Evolutionary conservation across 2,888 invertebrate species (phyloP), one percentile per base, ranked within the genome.

Genomic region (Zygothrica quintamaculata): DNA sequence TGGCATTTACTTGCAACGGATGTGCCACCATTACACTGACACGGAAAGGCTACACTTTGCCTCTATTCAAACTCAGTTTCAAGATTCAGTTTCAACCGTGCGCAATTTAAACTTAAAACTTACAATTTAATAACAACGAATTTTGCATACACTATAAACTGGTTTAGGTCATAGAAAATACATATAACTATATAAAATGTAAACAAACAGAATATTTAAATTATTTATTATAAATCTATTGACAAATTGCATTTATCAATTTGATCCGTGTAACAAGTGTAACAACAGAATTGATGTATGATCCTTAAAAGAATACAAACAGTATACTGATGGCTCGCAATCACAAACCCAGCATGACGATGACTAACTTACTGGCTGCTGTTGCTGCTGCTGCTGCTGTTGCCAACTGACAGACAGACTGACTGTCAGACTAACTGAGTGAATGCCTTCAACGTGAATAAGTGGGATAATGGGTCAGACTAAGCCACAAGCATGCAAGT

Each of bases 1-100:
- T 84, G 85, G 82, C 82, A 86, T 81, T 81, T 86, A 86, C 80
- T 81, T 81, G 86, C 80, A 80, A 86, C 86, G 80, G 80, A 86
- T 80, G 80, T 86, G 68, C 80, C 77, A 80, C 86, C 80, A 81
- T 81, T 81, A 81, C 84, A 74, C 77, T 66, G 86, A 86, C 86
- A 81, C 80, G 80, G 47, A 80, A 79, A 60, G 79, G 74, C 79
- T 67, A 86, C 65, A 77, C 75, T 59, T n/a, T 60, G 57, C 70
- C 57, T 46, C 73, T 36, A 60, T 51, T 40, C 58, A 64, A 52
- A 34, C 65, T 40, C 58, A 31, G 50, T 43, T 65, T 53, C 56
- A 70, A 75, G 66, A 42, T 34, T 53, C 56, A 51, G 26, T 46
- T 31, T 29, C 76, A 66, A 56, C 75, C 75, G 82, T 85, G 82